A percentile compares a stretch with the other conserved stretches of the same genome.
Evolutionary conservation across 1,140 invertebrate species (phyloP).

Genomic region (Drosophila dunni): DNA sequence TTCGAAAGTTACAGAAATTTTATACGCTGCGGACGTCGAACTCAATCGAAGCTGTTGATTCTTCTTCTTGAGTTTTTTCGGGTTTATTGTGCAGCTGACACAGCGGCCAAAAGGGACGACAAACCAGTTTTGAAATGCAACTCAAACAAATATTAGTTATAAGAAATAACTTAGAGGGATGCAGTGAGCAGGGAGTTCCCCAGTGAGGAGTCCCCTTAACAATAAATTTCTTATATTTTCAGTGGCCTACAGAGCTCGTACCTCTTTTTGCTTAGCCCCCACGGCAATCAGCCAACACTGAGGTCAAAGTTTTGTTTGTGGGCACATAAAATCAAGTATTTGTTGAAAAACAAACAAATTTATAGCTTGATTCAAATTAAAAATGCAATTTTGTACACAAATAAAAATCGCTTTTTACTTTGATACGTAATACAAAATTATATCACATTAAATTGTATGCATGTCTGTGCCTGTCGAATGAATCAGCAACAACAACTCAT

Average conservation of each 20-base stretch:
- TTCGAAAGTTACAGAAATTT: conserved; percentile 20
- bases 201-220: neutral
- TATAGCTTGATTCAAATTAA: neutral
- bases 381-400: neutral
- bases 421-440: conserved; percentile 10
- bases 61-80: neutral
- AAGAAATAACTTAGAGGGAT: neutral
- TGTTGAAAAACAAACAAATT: neutral
- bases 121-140: conserved; percentile 32
- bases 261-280: too few relatives aligned
- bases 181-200: too few relatives aligned
- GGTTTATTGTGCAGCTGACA: conserved; percentile 23
- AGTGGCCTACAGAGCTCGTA: too few relatives aligned
- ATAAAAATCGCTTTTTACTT: neutral
- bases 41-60: neutral
- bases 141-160: conserved; percentile 5
- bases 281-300: too few relatives aligned
- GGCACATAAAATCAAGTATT: neutral
- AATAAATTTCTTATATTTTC: too few relatives aligned
- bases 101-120: neutral
- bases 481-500: conserved; percentile 52
- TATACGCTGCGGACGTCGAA: conserved; percentile 32
- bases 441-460: conserved; percentile 11
- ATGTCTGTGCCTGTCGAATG: neutral
- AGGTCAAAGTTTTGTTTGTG: too few relatives aligned